Base-by-base conservation (phyloP, 1,140 invertebrate species). In the Vollenhovia emeryi region DNA sequence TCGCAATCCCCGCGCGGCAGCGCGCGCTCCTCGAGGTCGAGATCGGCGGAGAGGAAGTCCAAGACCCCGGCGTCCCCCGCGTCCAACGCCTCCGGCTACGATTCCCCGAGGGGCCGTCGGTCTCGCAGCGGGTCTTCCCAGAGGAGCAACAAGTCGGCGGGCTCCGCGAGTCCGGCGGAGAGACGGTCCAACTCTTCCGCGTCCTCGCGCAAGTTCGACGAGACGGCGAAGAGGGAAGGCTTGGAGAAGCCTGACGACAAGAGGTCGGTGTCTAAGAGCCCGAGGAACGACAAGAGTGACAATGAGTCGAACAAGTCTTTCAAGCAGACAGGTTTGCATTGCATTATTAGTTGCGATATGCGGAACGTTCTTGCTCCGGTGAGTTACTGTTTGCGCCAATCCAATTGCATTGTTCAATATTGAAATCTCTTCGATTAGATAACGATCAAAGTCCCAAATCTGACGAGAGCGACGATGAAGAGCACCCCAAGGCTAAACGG, bases 161-260 rank as follows among this genome's bases (percentile, higher is more conserved):
- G 62, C 30, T 85, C 55, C 3, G 71, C 52, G 18, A 93, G 92
- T 88, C 92, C 11, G 92, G 93, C 75, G 92, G 95, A 87, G 48
- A 96, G 95, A 83, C 93, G 95, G 69, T 96, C 96, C 3, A 96
- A 96, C 76, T 96, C 96, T 45, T 95, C 95, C 24, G 95, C 95
- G 89, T 95, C 93, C 30, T 62, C 79, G 15, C 82, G 86, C 52
- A 92, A 91, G 6, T 82, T 89, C 57, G 91, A 85, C 40, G 55
- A 62, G 6, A 78, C 86, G 0, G 60, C 45, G 43, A 71, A 89
- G 82, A 80, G 13, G 69, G 68, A 21, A 74, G 83, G 62, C 60
- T 83, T 83, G 36, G 66, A 89, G 74, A 48, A 69, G 33, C 82
- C 33, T 11, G 82, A 76, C 13, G 40, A 48, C 48, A 85, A 68